phyloP scores from a whole-genome alignment of 2,888 invertebrate species.

The Amphipoea oculea region DNA sequence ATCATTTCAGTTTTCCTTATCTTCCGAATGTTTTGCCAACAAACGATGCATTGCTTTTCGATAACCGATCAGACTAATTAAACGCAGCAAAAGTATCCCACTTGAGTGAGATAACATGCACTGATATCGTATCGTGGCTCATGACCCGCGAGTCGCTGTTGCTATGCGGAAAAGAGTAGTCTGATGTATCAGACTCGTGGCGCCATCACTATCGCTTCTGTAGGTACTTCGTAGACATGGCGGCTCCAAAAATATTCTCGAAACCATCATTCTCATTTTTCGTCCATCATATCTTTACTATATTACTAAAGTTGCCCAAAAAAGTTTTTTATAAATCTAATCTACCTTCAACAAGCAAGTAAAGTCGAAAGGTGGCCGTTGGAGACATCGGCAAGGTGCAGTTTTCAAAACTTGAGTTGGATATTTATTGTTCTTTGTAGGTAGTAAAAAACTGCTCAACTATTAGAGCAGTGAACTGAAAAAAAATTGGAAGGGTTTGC shows the following conservation, averaged over 20 bases:
- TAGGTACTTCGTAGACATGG: constrained; percentile 8
- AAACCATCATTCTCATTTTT: background rate
- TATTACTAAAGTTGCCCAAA: background rate
- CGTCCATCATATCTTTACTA: background rate
- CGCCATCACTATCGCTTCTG: background rate
- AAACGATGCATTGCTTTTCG: constrained; percentile 17
- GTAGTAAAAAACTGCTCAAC: no score
- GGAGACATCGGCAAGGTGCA: no score
- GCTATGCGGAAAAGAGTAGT: constrained; percentile 46
- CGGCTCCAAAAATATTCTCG: background rate
- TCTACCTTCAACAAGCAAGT: background rate
- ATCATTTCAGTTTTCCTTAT: constrained; percentile 30
- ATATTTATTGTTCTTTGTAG: background rate
- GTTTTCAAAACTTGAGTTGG: background rate
- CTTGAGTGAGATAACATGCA: constrained; percentile 39
- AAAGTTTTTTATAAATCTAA: background rate
- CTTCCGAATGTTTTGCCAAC: constrained; percentile 25
- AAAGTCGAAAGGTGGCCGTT: background rate
- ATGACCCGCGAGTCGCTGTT: constrained; percentile 33
- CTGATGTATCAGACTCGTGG: background rate
- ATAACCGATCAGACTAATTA: constrained; percentile 36
- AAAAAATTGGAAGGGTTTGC: background rate
- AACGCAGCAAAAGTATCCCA: constrained; percentile 36
- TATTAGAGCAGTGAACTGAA: background rate
- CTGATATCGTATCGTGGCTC: constrained; percentile 22